phyloP scores from a whole-genome alignment of 2,113 vertebrate species.

The Istiophorus platypterus region DNA sequence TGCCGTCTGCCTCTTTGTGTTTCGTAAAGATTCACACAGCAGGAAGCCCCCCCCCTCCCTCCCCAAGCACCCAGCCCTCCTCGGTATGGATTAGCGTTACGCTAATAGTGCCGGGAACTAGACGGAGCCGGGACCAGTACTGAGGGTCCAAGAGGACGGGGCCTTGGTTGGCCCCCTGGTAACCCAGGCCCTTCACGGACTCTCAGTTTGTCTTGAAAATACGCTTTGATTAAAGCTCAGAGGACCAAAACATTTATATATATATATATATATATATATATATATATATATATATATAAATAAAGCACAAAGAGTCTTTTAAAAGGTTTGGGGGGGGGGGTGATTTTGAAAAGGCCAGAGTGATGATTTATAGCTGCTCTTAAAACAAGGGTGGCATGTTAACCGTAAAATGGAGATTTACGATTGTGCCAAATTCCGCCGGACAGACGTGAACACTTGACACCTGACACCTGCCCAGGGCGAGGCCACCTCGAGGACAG shows the following conservation, averaged over 20 bases:
- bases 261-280: too few species aligned
- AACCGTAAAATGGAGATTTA: constrained; percentile 66
- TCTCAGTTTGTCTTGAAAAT: constrained; percentile 36
- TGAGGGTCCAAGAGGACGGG: constrained; percentile 61
- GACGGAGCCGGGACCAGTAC: too few species aligned
- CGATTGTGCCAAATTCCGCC: constrained; percentile 40
- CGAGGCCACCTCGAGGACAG: constrained; percentile 21
- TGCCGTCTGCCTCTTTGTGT: constrained; percentile 49
- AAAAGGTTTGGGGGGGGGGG: not conserved
- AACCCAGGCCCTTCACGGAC: constrained; percentile 46
- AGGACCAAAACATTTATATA: constrained; percentile 38
- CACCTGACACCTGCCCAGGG: constrained; percentile 56
- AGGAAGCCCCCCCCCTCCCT: too few species aligned
- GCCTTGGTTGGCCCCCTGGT: constrained; percentile 63
- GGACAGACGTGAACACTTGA: constrained; percentile 62
- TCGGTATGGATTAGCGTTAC: constrained; percentile 4
- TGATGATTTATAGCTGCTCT: constrained; percentile 53
- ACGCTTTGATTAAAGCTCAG: constrained; percentile 47
- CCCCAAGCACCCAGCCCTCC: too few species aligned
- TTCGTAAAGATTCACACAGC: constrained; percentile 65
- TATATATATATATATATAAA: too few species aligned
- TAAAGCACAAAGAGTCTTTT: constrained; percentile 22
- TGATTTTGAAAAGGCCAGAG: constrained; percentile 14
- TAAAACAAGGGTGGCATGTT: constrained; percentile 32
- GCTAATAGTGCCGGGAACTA: too few species aligned